These are phyloP conservation scores for Turdus rufiventris DNA, from an alignment of 2,113 vertebrate genomes.

Conservation along the genomic window DNA sequence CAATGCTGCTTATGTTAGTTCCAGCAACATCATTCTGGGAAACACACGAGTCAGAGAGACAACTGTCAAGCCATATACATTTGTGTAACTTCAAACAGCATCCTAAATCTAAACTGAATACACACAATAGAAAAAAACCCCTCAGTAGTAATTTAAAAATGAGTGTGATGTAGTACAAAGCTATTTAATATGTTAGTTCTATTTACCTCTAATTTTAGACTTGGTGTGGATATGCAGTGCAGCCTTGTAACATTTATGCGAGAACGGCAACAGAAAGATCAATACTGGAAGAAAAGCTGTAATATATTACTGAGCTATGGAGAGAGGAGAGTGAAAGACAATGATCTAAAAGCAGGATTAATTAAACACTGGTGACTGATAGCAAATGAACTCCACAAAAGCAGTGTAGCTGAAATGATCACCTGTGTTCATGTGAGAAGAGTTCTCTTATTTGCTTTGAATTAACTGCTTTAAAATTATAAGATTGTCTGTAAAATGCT, in stretches of 20 bases:
- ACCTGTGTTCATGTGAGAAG: background rate
- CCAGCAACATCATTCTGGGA: background rate
- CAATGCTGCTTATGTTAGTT: background rate
- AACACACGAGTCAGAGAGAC: background rate
- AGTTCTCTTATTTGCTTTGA: background rate
- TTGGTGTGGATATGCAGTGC: background rate
- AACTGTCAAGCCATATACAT: background rate
- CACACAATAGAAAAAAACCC: background rate
- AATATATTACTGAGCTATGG: background rate
- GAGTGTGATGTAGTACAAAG: background rate
- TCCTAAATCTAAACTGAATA: background rate
- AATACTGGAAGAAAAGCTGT: background rate
- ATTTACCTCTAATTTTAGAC: background rate
- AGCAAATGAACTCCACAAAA: background rate
- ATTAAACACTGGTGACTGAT: background rate
- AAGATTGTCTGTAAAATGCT: background rate
- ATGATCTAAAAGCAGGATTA: background rate
- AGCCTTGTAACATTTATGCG: background rate
- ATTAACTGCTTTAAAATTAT: background rate
- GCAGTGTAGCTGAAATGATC: background rate
- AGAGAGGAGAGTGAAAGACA: background rate
- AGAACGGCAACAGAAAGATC: background rate
- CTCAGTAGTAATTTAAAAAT: background rate
- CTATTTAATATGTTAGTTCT: background rate
- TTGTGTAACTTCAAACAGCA: background rate